phyloP scores from a whole-genome alignment of 1,140 invertebrate species.

The Cyphomyrmex costatus region DNA sequence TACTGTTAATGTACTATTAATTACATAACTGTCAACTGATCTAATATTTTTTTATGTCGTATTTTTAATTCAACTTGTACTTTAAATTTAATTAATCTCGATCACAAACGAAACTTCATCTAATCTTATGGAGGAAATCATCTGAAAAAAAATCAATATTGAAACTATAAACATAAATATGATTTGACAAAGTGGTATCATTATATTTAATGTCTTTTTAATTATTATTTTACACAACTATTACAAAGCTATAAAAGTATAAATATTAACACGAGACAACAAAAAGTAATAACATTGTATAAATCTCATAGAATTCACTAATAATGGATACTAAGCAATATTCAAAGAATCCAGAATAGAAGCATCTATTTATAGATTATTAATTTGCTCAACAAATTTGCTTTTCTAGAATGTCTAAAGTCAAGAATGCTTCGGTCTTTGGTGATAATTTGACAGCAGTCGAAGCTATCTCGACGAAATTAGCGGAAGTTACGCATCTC shows the following conservation, averaged over 20 bases:
- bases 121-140: background rate
- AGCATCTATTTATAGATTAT: conserved; percentile 28
- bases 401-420: conserved; percentile 80
- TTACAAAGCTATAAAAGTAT: background rate
- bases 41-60: conserved; percentile 54
- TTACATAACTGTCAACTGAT: conserved; percentile 73
- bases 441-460: conserved; percentile 89
- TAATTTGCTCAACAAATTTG: conserved; percentile 8
- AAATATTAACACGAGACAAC: background rate
- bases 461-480: conserved; percentile 89
- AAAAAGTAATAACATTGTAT: background rate
- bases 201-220: background rate
- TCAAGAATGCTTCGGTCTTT: conserved; percentile 68
- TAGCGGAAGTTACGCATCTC: conserved; percentile 89
- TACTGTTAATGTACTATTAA: conserved; percentile 62
- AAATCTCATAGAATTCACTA: background rate
- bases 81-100: background rate
- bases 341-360: background rate
- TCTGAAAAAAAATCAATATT: background rate
- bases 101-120: background rate
- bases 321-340: background rate
- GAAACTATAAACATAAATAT: background rate
- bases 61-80: background rate
- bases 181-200: background rate
- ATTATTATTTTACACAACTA: conserved; percentile 7